Evolutionary conservation across 2,113 vertebrate species (phyloP).

Genomic region (Sinocyclocheilus rhinocerous): DNA sequence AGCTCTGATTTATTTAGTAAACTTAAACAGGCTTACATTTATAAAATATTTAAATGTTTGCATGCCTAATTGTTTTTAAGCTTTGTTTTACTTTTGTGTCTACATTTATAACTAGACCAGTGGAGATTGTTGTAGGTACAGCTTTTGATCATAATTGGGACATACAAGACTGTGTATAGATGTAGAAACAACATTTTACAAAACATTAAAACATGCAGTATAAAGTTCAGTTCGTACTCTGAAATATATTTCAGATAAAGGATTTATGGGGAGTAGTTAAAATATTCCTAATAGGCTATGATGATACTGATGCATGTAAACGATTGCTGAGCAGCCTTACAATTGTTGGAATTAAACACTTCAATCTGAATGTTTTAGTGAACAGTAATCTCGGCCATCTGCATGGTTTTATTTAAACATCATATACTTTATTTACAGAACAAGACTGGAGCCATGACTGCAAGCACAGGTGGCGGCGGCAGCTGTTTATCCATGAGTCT

Average conservation of each 20-base stretch:
- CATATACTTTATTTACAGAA: neutral
- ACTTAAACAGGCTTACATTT: neutral
- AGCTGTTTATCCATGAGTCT: constrained; percentile 89
- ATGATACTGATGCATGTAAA: neutral
- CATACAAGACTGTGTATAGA: neutral
- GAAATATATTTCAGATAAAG: no score
- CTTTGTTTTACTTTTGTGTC: no score
- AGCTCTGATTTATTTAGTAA: neutral
- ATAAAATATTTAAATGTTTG: neutral
- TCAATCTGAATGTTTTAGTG: neutral
- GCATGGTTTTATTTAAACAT: no score
- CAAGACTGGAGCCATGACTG: constrained; percentile 47
- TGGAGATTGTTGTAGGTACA: neutral
- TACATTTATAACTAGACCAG: no score
- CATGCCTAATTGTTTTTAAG: neutral
- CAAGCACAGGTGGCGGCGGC: constrained; percentile 57
- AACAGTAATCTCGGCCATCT: neutral
- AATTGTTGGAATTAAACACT: neutral
- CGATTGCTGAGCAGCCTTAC: neutral
- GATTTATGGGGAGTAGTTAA: neutral
- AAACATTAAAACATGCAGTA: no score
- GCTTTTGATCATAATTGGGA: neutral
- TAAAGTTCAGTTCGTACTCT: neutral
- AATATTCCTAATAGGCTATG: neutral
- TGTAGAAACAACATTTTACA: neutral